Conservation (phyloP, 2,113 vertebrate genomes). For the Corythaixoides concolor region DNA sequence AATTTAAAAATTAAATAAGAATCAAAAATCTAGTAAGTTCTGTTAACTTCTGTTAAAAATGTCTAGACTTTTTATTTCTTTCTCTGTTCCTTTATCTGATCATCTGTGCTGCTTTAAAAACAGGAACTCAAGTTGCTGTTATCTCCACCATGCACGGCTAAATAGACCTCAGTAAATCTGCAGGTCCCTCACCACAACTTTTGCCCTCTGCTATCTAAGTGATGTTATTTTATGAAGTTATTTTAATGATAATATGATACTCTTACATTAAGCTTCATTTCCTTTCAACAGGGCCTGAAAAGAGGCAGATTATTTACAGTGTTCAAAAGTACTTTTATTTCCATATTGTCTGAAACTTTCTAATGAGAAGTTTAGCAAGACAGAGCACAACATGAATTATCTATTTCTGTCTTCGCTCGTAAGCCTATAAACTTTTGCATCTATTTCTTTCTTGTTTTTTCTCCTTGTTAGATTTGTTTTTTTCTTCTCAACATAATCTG, state of each 20-base stretch:
- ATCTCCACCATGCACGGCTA: neutral
- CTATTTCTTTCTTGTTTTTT: neutral
- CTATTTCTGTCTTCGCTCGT: neutral
- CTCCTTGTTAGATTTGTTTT: neutral
- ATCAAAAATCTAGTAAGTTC: neutral
- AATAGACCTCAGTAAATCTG: neutral
- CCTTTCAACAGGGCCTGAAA: neutral
- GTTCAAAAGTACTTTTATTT: neutral
- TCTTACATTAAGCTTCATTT: neutral
- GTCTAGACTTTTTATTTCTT: conserved; percentile 5
- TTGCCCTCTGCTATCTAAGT: neutral
- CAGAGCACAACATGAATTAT: neutral
- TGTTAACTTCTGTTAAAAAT: neutral
- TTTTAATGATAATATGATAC: neutral
- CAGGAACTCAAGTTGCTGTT: neutral
- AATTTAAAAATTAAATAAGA: neutral
- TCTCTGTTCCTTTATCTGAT: conserved; percentile 20
- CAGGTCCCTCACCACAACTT: neutral
- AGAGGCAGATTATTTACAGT: neutral
- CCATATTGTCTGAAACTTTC: neutral
- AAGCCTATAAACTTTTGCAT: neutral
- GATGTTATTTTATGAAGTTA: neutral
- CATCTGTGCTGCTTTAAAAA: conserved; percentile 25
- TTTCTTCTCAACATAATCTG: neutral
- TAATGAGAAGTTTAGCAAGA: neutral